Percentiles rank a stretch among this genome's conserved stretches.
Conservation (phyloP, 2,113 vertebrate genomes). For the Colossoma macropomum region DNA sequence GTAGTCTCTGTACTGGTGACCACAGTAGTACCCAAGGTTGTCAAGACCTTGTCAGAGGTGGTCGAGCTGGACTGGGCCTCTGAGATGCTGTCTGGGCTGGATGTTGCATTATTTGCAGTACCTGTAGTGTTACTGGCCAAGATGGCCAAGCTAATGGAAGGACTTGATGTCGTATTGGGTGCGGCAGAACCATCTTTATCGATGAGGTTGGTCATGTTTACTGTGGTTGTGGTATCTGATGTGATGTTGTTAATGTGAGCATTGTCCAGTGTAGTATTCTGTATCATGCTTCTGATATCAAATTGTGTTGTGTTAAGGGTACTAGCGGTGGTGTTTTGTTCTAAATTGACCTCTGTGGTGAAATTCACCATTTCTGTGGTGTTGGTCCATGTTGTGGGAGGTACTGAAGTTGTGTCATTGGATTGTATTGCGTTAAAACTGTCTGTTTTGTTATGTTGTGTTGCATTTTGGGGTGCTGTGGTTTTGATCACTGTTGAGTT, state of each 20-base stretch:
- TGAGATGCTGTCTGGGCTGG: neutral
- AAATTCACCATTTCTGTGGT: neutral
- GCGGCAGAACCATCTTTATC: neutral
- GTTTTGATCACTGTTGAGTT: neutral
- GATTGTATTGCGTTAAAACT: neutral
- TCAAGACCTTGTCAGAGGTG: neutral
- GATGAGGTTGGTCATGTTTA: neutral
- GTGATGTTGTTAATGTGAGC: neutral
- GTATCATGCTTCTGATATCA: neutral
- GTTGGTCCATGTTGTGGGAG: conserved; percentile 11
- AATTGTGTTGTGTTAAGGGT: conserved; percentile 8
- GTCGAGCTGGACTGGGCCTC: neutral
- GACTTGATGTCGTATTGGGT: neutral
- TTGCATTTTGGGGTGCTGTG: neutral
- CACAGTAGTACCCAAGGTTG: neutral
- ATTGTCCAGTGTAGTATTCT: conserved; percentile 27
- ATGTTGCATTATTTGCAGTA: neutral
- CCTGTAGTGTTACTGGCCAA: neutral
- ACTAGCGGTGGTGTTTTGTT: conserved; percentile 20
- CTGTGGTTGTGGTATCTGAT: neutral
- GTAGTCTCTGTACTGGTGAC: neutral
- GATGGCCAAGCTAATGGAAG: neutral
- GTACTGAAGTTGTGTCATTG: neutral
- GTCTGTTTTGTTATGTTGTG: neutral
- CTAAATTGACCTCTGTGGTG: neutral